These are phyloP conservation scores for Melanotaenia pygmaea DNA, from an alignment of 2,797 vertebrate genomes.

Conservation along the genomic window DNA sequence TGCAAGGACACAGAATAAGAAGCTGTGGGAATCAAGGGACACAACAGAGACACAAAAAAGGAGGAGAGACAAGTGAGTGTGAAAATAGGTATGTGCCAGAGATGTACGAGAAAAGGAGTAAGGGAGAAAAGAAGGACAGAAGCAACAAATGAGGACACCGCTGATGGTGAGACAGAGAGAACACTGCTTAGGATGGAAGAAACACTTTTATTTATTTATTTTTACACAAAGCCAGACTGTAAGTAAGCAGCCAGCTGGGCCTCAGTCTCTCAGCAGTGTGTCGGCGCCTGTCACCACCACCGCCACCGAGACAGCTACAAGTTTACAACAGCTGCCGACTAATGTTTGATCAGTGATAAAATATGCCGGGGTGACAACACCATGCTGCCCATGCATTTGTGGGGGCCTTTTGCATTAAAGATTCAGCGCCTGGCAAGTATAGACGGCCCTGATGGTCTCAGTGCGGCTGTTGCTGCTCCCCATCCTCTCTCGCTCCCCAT, in stretches of 20 bases:
- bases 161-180: conserved; percentile 33
- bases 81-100: conserved; percentile 35
- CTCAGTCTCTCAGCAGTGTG: conserved; percentile 81
- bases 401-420: conserved; percentile 89
- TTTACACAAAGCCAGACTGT: conserved; percentile 69
- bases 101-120: conserved; percentile 35
- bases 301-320: conserved; percentile 89
- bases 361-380: conserved; percentile 94
- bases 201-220: conserved; percentile 68
- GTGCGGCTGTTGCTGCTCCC: conserved; percentile 57
- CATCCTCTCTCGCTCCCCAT: conserved; percentile 74
- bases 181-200: conserved; percentile 32
- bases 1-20: conserved; percentile 62
- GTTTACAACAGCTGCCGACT: conserved; percentile 91
- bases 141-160: conserved; percentile 53
- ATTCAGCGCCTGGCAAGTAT: conserved; percentile 86
- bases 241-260: conserved; percentile 82
- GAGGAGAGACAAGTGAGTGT: conserved; percentile 1
- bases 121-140: conserved; percentile 27
- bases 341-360: conserved; percentile 97
- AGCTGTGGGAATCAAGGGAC: conserved; percentile 59
- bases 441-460: conserved; percentile 87
- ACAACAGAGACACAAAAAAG: conserved; percentile 13
- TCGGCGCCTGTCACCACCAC: conserved; percentile 81
- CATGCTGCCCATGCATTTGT: conserved; percentile 90